phyloP scores from a whole-genome alignment of 2,888 invertebrate species.

The Phengaris arion region DNA sequence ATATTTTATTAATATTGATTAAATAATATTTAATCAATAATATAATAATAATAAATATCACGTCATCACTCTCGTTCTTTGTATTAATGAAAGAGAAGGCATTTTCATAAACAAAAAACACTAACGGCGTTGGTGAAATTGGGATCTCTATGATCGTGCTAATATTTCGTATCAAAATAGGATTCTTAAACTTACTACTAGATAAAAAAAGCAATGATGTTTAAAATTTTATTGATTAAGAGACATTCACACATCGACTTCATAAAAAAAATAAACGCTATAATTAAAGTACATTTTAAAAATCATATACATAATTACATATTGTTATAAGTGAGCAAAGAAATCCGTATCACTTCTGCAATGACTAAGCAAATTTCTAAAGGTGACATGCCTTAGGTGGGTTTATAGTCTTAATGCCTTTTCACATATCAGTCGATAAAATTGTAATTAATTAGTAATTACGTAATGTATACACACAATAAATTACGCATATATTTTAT shows the following conservation, averaged over 20 bases:
- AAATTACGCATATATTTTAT: neutral
- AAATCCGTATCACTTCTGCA: slow-evolving; percentile 26
- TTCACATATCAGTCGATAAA: neutral
- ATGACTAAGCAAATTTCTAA: neutral
- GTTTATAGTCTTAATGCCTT: slow-evolving; percentile 1
- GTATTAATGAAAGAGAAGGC: too few relatives aligned
- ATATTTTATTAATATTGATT: too few relatives aligned
- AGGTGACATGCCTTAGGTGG: slow-evolving; percentile 25
- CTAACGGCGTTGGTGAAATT: too few relatives aligned
- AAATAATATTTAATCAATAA: too few relatives aligned
- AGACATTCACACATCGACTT: slow-evolving; percentile 80
- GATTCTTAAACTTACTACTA: neutral
- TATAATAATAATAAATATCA: too few relatives aligned
- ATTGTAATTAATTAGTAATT: neutral
- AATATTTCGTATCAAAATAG: neutral
- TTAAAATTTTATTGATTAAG: slow-evolving; percentile 75
- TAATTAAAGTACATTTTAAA: slow-evolving; percentile 37
- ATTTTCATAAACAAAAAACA: too few relatives aligned
- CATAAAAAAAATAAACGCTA: slow-evolving; percentile 42
- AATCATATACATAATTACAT: slow-evolving; percentile 35
- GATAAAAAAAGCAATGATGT: slow-evolving; percentile 38
- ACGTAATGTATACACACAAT: neutral
- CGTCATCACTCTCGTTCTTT: too few relatives aligned
- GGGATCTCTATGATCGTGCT: too few relatives aligned
- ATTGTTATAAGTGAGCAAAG: slow-evolving; percentile 27